These are phyloP conservation scores for Dendrocincla tyrannina DNA, from an alignment of 2,797 vertebrate species.

Conservation along the genomic window DNA sequence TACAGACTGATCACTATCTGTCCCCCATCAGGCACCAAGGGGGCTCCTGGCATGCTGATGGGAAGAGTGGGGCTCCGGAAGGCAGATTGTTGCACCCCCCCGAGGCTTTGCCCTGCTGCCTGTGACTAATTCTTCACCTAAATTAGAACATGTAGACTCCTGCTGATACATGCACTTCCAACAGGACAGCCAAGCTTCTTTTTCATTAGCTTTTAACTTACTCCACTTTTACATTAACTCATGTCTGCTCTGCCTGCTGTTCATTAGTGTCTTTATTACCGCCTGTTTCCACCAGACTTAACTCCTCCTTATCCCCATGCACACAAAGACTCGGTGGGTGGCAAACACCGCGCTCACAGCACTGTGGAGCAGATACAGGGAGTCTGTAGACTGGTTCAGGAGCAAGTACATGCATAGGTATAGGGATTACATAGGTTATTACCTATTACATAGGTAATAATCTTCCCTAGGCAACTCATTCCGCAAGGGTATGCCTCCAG, in stretches of 20 bases:
- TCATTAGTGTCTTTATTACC: background rate
- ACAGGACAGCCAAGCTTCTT: background rate
- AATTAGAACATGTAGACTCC: background rate
- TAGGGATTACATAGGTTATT: no score
- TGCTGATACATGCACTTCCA: background rate
- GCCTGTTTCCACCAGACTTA: background rate
- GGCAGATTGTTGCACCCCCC: background rate
- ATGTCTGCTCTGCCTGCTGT: background rate
- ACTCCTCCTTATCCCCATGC: background rate
- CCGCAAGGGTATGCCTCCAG: background rate
- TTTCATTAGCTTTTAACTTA: background rate
- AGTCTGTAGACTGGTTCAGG: background rate
- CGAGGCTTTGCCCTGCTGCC: background rate
- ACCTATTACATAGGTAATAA: background rate
- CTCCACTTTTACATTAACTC: background rate
- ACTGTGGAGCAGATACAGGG: rapidly evolving
- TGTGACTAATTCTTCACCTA: background rate
- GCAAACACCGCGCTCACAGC: rapidly evolving
- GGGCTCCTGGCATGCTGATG: background rate
- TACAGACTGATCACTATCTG: background rate
- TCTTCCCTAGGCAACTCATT: background rate
- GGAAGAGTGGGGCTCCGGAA: background rate
- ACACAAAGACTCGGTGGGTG: background rate
- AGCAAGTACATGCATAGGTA: rapidly evolving
- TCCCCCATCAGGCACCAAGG: background rate